A percentile compares a stretch with the other conserved stretches of the same genome.
Conservation (phyloP, 2,113 vertebrate genomes). For the Zootoca vivipara region DNA sequence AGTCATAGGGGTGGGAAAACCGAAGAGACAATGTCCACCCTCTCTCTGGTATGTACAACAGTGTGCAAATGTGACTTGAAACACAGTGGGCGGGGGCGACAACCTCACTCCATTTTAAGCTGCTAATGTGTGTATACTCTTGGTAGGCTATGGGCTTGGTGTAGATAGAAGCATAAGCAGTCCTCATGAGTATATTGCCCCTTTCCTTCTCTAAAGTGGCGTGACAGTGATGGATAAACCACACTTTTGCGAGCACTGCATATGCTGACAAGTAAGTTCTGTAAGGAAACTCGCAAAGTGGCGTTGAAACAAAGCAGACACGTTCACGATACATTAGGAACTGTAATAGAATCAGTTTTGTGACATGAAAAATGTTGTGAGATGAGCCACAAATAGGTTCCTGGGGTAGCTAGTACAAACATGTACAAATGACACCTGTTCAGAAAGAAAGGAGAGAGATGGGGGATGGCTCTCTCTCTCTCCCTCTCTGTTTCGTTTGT, state of each 20-base stretch:
- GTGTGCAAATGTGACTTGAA: too few relatives aligned
- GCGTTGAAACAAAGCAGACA: not conserved
- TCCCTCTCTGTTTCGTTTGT: not conserved
- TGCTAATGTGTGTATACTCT: too few relatives aligned
- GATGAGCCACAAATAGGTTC: not conserved
- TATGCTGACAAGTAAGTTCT: not conserved
- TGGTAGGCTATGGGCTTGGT: not conserved
- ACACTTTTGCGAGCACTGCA: not conserved
- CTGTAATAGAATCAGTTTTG: not conserved
- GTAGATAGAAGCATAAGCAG: not conserved
- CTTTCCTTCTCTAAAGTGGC: not conserved
- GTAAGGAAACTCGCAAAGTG: not conserved
- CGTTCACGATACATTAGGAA: conserved; percentile 10
- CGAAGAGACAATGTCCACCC: too few relatives aligned
- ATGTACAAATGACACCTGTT: not conserved
- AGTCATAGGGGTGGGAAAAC: too few relatives aligned
- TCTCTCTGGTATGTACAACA: too few relatives aligned
- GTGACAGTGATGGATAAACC: conserved; percentile 12
- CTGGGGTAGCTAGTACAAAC: not conserved
- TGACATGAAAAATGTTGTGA: conserved; percentile 2
- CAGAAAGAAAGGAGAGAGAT: not conserved
- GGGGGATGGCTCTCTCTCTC: not conserved
- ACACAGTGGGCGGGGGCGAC: too few relatives aligned
- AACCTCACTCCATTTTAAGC: too few relatives aligned
- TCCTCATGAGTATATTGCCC: not conserved